Conservation (phyloP, 2,113 vertebrate genomes). For the Oncorhynchus masou region DNA sequence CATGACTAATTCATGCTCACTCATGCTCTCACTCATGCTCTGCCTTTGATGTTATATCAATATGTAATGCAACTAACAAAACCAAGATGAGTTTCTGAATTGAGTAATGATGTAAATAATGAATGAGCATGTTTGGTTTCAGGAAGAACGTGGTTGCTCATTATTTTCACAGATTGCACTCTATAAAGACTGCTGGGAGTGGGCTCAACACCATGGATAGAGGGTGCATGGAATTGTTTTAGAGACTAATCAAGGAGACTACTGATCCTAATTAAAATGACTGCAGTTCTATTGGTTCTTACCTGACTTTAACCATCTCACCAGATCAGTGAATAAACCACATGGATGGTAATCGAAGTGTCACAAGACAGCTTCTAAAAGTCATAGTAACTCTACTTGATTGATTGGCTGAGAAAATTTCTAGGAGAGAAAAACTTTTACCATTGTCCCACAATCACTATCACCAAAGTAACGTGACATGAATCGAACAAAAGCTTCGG, state of each 20-base stretch:
- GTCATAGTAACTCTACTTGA: not conserved
- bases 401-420: too few species aligned
- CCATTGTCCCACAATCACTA: not conserved
- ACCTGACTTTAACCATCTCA: not conserved
- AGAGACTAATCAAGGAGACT: not conserved
- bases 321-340: not conserved
- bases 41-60: conserved; percentile 1
- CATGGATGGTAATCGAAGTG: not conserved
- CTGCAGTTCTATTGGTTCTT: not conserved
- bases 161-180: not conserved
- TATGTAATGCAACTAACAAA: conserved; percentile 10
- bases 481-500: not conserved
- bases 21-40: not conserved
- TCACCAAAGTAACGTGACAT: not conserved
- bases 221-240: not conserved
- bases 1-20: conserved; percentile 22
- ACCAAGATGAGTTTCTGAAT: conserved; percentile 12
- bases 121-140: conserved; percentile 6
- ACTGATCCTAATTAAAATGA: not conserved
- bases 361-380: not conserved
- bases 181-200: not conserved
- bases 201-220: not conserved
- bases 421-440: too few species aligned
- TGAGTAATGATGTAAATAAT: conserved; percentile 7
- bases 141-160: not conserved